These are phyloP conservation scores for Myiagra hebetior DNA, from an alignment of 2,113 vertebrate genomes.

Conservation along the genomic window DNA sequence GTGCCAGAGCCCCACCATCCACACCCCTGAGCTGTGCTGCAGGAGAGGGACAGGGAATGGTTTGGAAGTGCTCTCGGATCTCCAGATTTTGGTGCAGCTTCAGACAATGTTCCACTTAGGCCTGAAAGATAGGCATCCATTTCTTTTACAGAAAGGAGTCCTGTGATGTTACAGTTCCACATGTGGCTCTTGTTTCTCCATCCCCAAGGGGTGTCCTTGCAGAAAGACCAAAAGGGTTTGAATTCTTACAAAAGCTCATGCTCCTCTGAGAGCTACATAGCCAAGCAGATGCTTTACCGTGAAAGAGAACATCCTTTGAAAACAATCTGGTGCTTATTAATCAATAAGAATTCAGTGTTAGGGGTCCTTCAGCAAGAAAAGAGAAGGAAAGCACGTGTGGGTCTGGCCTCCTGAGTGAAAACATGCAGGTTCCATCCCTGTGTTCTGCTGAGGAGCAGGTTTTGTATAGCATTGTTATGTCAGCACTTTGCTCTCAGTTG, in stretches of 20 bases:
- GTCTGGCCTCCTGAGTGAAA: constrained; percentile 24
- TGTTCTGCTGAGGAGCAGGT: not conserved
- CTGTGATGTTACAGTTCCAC: not conserved
- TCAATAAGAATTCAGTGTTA: constrained; percentile 34
- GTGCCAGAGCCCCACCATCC: not conserved
- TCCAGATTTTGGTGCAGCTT: not conserved
- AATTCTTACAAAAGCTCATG: not conserved
- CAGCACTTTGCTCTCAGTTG: constrained; percentile 2
- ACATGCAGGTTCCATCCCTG: not conserved
- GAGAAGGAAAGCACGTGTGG: constrained; percentile 21
- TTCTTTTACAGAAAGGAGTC: not conserved
- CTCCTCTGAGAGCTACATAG: not conserved
- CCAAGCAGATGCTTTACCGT: constrained; percentile 42
- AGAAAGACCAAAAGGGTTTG: not conserved
- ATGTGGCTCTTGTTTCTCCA: constrained; percentile 15
- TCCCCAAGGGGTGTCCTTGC: not conserved
- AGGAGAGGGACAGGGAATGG: not conserved
- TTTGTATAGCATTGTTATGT: not conserved
- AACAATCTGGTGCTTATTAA: constrained; percentile 61
- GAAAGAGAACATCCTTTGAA: constrained; percentile 42
- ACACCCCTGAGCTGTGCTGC: not conserved
- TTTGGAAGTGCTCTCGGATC: not conserved
- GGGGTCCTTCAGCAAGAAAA: not conserved
- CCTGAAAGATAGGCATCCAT: not conserved
- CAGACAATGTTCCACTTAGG: not conserved